Evolutionary conservation across 2,888 invertebrate genomes (phyloP).

Genomic region (Cheilosia variabilis): DNA sequence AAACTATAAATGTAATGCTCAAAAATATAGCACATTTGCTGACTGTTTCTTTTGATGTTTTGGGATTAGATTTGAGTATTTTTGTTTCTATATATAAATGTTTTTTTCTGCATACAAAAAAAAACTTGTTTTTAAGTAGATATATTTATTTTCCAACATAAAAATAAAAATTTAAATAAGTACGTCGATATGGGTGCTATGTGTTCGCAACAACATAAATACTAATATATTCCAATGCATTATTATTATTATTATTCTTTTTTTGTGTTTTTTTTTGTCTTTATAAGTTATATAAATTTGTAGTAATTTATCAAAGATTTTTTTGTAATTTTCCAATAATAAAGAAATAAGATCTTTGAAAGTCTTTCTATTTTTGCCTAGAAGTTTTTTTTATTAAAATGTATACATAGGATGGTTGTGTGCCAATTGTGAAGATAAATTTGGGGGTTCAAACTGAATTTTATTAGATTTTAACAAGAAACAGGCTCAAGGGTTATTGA

Average conservation of each 20-base stretch:
- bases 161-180: slow-evolving; percentile 17
- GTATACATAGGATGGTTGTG: slow-evolving; percentile 16
- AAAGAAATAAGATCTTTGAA: slow-evolving; percentile 48
- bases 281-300: slow-evolving; percentile 20
- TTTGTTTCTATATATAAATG: slow-evolving; percentile 10
- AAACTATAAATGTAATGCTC: slow-evolving; percentile 61
- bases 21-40: slow-evolving; percentile 69
- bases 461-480: no score
- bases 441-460: no score
- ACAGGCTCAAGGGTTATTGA: no score
- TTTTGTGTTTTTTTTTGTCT: background rate
- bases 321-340: slow-evolving; percentile 9
- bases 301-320: slow-evolving; percentile 21
- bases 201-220: slow-evolving; percentile 49
- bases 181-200: slow-evolving; percentile 55
- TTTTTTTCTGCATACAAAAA: slow-evolving; percentile 2
- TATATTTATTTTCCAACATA: background rate
- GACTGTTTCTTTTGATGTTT: slow-evolving; percentile 42
- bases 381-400: slow-evolving; percentile 22
- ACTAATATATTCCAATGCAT: slow-evolving; percentile 26
- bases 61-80: slow-evolving; percentile 51
- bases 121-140: slow-evolving; percentile 7
- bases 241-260: background rate
- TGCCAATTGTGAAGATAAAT: background rate
- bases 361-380: slow-evolving; percentile 56